A percentile compares a stretch with the other conserved stretches of the same genome.
These are phyloP conservation scores for Zygaena filipendulae DNA, from an alignment of 2,888 invertebrate genomes.

Conservation along the genomic window DNA sequence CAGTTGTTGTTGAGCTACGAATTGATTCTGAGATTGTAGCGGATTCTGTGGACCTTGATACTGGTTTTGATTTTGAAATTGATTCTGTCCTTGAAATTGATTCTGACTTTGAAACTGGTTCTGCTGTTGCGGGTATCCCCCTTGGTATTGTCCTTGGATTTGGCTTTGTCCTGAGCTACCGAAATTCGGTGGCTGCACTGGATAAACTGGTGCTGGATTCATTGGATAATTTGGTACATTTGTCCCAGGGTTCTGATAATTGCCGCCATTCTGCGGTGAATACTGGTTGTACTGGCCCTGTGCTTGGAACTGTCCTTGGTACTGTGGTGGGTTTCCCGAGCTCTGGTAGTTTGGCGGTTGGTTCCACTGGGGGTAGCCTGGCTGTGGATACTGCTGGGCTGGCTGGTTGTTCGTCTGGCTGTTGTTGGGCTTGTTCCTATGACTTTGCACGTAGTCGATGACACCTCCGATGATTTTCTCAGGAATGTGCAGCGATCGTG, in stretches of 20 bases:
- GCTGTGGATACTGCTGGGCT: constrained; percentile 22
- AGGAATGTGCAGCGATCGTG: constrained; percentile 41
- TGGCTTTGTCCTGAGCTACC: constrained; percentile 13
- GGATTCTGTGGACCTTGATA: constrained; percentile 16
- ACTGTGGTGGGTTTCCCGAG: constrained; percentile 23
- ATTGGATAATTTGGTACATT: constrained; percentile 13
- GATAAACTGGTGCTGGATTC: constrained; percentile 6
- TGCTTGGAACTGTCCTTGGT: constrained; percentile 21
- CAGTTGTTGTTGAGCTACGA: constrained; percentile 5
- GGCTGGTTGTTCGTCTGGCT: constrained; percentile 14
- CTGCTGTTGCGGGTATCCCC: constrained; percentile 14
- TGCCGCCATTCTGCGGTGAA: constrained; percentile 16
- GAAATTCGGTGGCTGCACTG: constrained; percentile 3
- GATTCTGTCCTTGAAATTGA: constrained; percentile 15
- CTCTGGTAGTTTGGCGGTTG: constrained; percentile 22
- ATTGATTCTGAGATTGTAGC: constrained; percentile 4
- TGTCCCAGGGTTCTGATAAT: constrained; percentile 12
- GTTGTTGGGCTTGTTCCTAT: constrained; percentile 42
- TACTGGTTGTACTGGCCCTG: constrained; percentile 24
- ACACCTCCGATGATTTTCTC: constrained; percentile 57
- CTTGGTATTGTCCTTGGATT: constrained; percentile 19
- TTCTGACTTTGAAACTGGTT: constrained; percentile 19
- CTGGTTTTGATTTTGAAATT: constrained; percentile 14
- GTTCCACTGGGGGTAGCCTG: constrained; percentile 25
- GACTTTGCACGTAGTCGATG: constrained; percentile 52